phyloP scores from a whole-genome alignment of 2,888 invertebrate species.

The Caenorhabditis japonica region DNA sequence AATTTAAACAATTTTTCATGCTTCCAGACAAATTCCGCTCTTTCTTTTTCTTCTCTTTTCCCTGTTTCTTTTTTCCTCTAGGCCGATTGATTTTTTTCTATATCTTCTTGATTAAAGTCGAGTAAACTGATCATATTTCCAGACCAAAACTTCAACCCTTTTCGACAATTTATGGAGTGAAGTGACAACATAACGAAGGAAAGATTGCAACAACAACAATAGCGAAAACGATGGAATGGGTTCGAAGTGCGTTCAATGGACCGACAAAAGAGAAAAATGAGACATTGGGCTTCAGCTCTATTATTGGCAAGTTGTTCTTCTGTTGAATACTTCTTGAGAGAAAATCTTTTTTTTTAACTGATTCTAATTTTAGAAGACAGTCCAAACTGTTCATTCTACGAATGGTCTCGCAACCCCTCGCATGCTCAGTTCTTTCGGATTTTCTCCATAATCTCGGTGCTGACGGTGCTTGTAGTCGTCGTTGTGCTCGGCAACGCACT shows the following conservation, averaged over 20 bases:
- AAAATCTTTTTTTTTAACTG: not conserved
- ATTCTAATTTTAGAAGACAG: slow-evolving; percentile 47
- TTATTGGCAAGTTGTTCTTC: slow-evolving; percentile 8
- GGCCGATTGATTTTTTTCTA: no score
- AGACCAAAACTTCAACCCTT: not conserved
- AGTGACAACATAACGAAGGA: not conserved
- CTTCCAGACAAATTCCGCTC: no score
- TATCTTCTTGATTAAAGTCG: no score
- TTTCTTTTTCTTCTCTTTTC: no score
- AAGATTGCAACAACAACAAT: not conserved
- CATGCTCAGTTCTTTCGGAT: slow-evolving; percentile 75
- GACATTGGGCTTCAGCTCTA: slow-evolving; percentile 37
- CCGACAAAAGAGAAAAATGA: not conserved
- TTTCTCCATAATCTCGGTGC: slow-evolving; percentile 76
- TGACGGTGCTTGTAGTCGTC: slow-evolving; percentile 76
- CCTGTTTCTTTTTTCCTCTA: no score
- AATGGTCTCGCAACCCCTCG: slow-evolving; percentile 74
- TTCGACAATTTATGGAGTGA: slow-evolving; percentile 34
- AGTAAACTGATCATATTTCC: not conserved
- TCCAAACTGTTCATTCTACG: slow-evolving; percentile 69
- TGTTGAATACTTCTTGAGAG: not conserved
- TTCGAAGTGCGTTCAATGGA: slow-evolving; percentile 31
- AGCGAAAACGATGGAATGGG: slow-evolving; percentile 36
- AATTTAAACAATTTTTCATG: no score
- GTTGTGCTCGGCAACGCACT: slow-evolving; percentile 77